Percentiles rank a stretch among this genome's conserved stretches.
phyloP scores from a whole-genome alignment of 2,113 vertebrate genomes.

The Microcebus lehilahytsara region DNA sequence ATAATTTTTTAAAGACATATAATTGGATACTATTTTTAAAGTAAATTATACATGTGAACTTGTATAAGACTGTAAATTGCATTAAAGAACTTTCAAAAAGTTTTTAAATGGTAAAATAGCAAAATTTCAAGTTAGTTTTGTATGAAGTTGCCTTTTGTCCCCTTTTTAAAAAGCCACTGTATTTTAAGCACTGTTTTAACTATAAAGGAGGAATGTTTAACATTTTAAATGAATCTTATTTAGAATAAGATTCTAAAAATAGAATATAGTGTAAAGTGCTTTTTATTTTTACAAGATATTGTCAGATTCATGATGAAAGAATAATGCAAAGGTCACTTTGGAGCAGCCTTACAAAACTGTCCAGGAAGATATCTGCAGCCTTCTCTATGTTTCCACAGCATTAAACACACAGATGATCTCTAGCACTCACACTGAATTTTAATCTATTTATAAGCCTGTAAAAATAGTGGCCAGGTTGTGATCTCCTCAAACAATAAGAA shows the following conservation, averaged over 20 bases:
- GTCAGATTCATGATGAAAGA: background rate
- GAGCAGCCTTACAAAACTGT: background rate
- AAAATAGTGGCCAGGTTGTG: background rate
- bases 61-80: background rate
- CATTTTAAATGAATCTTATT: constrained; percentile 16
- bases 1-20: background rate
- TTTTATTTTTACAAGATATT: background rate
- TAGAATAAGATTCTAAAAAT: background rate
- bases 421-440: background rate
- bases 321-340: background rate
- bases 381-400: background rate
- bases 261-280: background rate
- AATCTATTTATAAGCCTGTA: background rate
- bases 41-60: background rate
- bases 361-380: background rate
- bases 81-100: constrained; percentile 4
- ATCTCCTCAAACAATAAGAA: background rate
- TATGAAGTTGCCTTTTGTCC: background rate
- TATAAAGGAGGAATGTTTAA: background rate
- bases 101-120: background rate
- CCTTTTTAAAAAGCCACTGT: background rate
- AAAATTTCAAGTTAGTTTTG: background rate
- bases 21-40: constrained; percentile 24
- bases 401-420: background rate
- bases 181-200: background rate